Conservation (phyloP, 2,797 vertebrate species). For the Ambastaia sidthimunki region DNA sequence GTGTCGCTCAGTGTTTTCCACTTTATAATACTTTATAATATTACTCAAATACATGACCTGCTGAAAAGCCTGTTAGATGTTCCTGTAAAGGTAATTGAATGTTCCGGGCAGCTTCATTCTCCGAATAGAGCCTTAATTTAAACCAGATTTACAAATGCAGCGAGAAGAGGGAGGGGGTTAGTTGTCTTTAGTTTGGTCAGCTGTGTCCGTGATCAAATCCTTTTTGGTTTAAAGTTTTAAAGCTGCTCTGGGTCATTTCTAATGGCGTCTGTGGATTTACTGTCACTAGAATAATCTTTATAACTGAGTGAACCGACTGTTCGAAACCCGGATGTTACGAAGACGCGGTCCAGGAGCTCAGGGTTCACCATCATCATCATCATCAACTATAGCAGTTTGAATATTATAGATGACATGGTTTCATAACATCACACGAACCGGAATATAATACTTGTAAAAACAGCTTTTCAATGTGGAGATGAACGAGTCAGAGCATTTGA, state of each 20-base stretch:
- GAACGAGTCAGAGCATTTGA: slow-evolving; percentile 79
- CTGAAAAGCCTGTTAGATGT: slow-evolving; percentile 33
- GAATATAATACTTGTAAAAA: slow-evolving; percentile 55
- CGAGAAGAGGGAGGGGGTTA: not conserved
- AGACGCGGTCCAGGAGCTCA: slow-evolving; percentile 78
- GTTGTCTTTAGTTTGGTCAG: not conserved
- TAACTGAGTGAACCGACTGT: slow-evolving; percentile 10
- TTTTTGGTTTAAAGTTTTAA: not conserved
- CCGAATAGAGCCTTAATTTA: not conserved
- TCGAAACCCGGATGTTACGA: slow-evolving; percentile 88
- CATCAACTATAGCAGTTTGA: slow-evolving; percentile 21
- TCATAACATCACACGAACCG: slow-evolving; percentile 12
- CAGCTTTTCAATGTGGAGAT: slow-evolving; percentile 80
- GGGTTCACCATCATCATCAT: slow-evolving; percentile 48
- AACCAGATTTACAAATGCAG: slow-evolving; percentile 1
- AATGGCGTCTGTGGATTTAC: slow-evolving; percentile 14
- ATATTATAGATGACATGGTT: slow-evolving; percentile 23
- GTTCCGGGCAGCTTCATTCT: slow-evolving; percentile 18
- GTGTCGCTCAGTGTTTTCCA: not conserved
- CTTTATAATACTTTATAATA: no score
- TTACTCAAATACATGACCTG: not conserved
- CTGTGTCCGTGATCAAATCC: not conserved
- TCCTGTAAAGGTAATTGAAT: slow-evolving; percentile 23
- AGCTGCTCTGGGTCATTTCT: not conserved
- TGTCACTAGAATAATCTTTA: slow-evolving; percentile 13